Percentiles rank a stretch among this genome's conserved stretches.
Conservation (phyloP, 1,140 invertebrate genomes). For the Nephotettix cincticeps region DNA sequence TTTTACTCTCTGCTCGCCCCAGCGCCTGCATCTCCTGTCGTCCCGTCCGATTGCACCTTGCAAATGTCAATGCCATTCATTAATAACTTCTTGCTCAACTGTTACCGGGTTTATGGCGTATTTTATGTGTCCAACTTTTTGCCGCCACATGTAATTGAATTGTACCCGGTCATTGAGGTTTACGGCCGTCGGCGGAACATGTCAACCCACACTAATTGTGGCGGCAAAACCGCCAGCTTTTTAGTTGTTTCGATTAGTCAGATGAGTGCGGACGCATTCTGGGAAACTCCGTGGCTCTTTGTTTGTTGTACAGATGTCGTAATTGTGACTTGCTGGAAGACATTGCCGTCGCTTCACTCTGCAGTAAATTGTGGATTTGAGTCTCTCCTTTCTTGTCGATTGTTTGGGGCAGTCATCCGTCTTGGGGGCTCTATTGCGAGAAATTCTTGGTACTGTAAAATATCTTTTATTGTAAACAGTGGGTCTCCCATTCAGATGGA, state of each 20-base stretch:
- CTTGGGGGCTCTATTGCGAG: too few relatives aligned
- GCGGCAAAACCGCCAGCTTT: not conserved
- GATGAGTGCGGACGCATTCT: not conserved
- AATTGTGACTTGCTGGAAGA: too few relatives aligned
- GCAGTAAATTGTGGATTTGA: too few relatives aligned
- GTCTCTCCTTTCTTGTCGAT: too few relatives aligned
- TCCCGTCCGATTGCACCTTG: conserved; percentile 12
- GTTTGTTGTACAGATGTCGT: too few relatives aligned
- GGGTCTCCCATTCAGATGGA: too few relatives aligned
- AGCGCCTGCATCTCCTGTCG: not conserved
- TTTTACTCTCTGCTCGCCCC: too few relatives aligned
- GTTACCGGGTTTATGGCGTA: conserved; percentile 2
- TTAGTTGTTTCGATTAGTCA: conserved; percentile 18
- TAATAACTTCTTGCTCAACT: conserved; percentile 24
- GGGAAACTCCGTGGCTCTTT: not conserved
- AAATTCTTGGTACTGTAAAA: too few relatives aligned
- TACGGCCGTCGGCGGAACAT: conserved; percentile 3
- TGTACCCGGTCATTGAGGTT: conserved; percentile 15
- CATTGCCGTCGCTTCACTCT: too few relatives aligned
- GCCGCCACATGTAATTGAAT: conserved; percentile 19
- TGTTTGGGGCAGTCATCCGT: too few relatives aligned
- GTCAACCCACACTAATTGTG: conserved; percentile 16
- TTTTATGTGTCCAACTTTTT: conserved; percentile 21
- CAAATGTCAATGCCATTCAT: conserved; percentile 28
- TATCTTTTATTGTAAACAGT: too few relatives aligned